Evolutionary conservation across 2,888 invertebrate genomes (phyloP).

Genomic region (Ernsta delagoae): DNA sequence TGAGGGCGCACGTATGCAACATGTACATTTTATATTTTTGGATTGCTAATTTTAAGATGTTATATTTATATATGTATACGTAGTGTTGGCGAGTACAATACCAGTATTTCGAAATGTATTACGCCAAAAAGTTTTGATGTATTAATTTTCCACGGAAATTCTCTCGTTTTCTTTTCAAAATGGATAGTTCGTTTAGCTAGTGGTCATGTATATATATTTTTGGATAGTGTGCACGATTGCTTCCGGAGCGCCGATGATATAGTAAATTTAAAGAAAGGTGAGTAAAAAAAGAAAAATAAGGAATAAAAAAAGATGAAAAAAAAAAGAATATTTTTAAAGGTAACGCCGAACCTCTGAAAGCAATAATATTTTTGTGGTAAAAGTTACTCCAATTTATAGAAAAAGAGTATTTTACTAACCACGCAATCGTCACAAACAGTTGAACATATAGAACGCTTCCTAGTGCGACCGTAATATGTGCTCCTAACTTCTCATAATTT

Average conservation of each 20-base stretch:
- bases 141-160: conserved; percentile 80
- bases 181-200: conserved; percentile 81
- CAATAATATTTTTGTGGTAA: conserved; percentile 82
- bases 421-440: conserved; percentile 71
- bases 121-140: conserved; percentile 84
- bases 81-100: conserved; percentile 80
- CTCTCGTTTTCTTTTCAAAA: conserved; percentile 65
- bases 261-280: conserved; percentile 47
- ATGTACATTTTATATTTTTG: conserved; percentile 85
- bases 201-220: conserved; percentile 83
- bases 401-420: conserved; percentile 77
- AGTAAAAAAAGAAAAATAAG: conserved; percentile 48
- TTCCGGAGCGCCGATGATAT: conserved; percentile 67
- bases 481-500: conserved; percentile 47
- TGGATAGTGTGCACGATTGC: conserved; percentile 81
- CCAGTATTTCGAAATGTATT: conserved; percentile 82
- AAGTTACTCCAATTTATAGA: conserved; percentile 65
- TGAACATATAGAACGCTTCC: conserved; percentile 67
- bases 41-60: conserved; percentile 85
- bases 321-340: conserved; percentile 72
- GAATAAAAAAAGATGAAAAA: conserved; percentile 47
- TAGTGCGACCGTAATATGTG: conserved; percentile 67
- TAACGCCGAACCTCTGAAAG: conserved; percentile 76
- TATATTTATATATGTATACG: conserved; percentile 85
- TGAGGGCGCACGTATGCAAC: conserved; percentile 79